A percentile compares a stretch with the other conserved stretches of the same genome.
Conservation (phyloP, 2,888 invertebrate genomes). For the Agrotis exclamationis region DNA sequence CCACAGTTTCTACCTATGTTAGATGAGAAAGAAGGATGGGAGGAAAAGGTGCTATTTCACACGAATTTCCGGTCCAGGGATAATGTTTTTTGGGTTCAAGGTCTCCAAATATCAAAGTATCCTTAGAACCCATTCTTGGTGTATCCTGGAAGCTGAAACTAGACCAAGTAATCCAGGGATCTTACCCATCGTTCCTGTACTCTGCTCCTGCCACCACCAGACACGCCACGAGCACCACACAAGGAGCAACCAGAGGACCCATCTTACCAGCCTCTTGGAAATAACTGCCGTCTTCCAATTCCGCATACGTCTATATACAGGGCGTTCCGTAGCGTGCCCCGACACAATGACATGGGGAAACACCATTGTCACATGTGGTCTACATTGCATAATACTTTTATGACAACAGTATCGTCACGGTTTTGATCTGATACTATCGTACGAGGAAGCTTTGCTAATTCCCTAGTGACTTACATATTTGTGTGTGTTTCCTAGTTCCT, state of each 20-base stretch:
- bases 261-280: conserved; percentile 73
- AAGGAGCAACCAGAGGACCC: conserved; percentile 71
- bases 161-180: conserved; percentile 18
- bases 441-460: conserved; percentile 72
- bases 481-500: conserved; percentile 45
- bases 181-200: conserved; percentile 85
- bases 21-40: too few species aligned
- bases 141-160: neutral
- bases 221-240: conserved; percentile 60
- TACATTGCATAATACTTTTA: conserved; percentile 80
- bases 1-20: neutral
- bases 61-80: neutral
- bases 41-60: too few species aligned
- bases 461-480: conserved; percentile 60
- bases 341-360: conserved; percentile 89
- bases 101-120: neutral
- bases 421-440: conserved; percentile 75
- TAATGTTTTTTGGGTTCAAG: neutral
- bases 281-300: conserved; percentile 78
- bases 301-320: conserved; percentile 84
- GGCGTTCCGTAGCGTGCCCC: conserved; percentile 84
- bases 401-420: conserved; percentile 72
- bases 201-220: conserved; percentile 71
- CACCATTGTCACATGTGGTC: conserved; percentile 78
- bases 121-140: neutral